A percentile compares a stretch with the other conserved stretches of the same genome.
These are phyloP conservation scores for Theristicus caerulescens DNA, from an alignment of 2,113 vertebrate species.

Conservation along the genomic window DNA sequence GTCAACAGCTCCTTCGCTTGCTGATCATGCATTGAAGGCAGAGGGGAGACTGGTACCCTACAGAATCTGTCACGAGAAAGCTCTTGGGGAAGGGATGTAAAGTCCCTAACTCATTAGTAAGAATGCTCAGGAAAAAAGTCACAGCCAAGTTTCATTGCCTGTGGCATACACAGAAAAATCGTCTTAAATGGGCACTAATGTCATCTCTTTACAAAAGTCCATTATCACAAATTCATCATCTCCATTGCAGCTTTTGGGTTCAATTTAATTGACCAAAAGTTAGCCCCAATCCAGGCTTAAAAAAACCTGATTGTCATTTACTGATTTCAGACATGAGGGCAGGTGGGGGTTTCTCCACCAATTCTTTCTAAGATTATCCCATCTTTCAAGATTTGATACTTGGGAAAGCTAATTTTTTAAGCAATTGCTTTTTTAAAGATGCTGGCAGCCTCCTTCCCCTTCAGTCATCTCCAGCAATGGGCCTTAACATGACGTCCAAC, in stretches of 20 bases:
- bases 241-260: not conserved
- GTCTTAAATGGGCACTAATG: not conserved
- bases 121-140: not conserved
- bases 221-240: not conserved
- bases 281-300: not conserved
- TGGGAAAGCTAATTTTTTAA: not conserved
- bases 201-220: not conserved
- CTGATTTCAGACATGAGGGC: not conserved
- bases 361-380: not conserved
- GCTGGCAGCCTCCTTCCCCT: not conserved
- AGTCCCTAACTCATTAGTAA: not conserved
- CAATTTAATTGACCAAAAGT: not conserved
- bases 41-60: not conserved
- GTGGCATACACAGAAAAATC: not conserved
- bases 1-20: not conserved
- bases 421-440: not conserved
- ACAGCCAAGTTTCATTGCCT: not conserved
- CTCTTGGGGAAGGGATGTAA: not conserved
- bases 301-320: not conserved
- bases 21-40: not conserved
- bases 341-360: not conserved
- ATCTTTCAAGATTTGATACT: not conserved
- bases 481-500: fast-evolving
- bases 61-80: not conserved
- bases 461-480: not conserved